Conservation (phyloP, 2,888 invertebrate species). For the Dendrolimus pini region DNA sequence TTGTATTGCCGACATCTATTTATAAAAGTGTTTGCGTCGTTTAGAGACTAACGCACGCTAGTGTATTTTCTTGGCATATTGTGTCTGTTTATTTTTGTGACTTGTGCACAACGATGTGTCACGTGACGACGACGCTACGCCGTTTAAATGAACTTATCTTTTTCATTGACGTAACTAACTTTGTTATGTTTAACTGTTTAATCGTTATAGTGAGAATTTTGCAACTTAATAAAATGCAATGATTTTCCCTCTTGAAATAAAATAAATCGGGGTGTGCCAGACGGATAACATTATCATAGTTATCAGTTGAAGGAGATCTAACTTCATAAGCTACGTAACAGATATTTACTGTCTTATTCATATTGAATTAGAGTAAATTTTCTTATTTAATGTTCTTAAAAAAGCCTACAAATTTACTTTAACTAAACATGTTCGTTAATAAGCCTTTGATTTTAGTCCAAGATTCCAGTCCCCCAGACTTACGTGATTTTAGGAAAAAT, state of each 20-base stretch:
- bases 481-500: too few relatives aligned
- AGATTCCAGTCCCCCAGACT: too few relatives aligned
- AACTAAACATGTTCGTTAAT: too few relatives aligned
- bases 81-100: slow-evolving; percentile 55
- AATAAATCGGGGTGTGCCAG: slow-evolving; percentile 20
- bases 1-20: slow-evolving; percentile 17
- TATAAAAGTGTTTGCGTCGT: slow-evolving; percentile 26
- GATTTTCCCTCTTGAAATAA: slow-evolving; percentile 5
- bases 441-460: too few relatives aligned
- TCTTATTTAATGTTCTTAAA: too few relatives aligned
- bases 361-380: too few relatives aligned
- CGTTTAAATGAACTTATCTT: neutral
- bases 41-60: slow-evolving; percentile 37
- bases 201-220: neutral
- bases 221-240: neutral
- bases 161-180: slow-evolving; percentile 5
- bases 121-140: slow-evolving; percentile 20
- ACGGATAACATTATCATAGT: slow-evolving; percentile 1
- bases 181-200: neutral
- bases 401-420: too few relatives aligned
- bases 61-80: slow-evolving; percentile 48
- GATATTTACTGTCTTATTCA: too few relatives aligned
- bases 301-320: too few relatives aligned
- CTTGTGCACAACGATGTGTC: slow-evolving; percentile 32
- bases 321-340: too few relatives aligned